These are phyloP conservation scores for Cyanoramphus novaezelandiae DNA, from an alignment of 2,113 vertebrate species.

Conservation along the genomic window DNA sequence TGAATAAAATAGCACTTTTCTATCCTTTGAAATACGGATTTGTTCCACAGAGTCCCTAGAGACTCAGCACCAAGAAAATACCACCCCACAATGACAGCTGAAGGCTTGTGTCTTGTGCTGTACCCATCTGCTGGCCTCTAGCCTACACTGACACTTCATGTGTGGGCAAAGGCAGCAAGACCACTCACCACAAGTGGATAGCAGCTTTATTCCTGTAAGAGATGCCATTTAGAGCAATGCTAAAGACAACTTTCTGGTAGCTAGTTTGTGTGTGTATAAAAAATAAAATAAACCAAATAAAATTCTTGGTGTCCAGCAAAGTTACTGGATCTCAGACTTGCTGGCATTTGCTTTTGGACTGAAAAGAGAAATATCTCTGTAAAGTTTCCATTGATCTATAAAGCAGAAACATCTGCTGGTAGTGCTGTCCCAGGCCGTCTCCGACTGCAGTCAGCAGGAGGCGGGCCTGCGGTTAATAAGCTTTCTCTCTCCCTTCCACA, in stretches of 20 bases:
- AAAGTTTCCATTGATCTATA: slow-evolving; percentile 54
- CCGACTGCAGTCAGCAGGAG: slow-evolving; percentile 55
- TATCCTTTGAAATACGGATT: not conserved
- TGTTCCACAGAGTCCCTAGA: not conserved
- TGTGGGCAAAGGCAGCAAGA: not conserved
- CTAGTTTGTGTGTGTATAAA: not conserved
- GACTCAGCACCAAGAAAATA: slow-evolving; percentile 19
- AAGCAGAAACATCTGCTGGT: slow-evolving; percentile 61
- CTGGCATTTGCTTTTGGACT: slow-evolving; percentile 38
- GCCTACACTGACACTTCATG: not conserved
- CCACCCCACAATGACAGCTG: not conserved
- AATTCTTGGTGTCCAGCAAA: slow-evolving; percentile 23
- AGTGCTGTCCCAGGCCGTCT: slow-evolving; percentile 19
- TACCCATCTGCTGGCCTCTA: not conserved
- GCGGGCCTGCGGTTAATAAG: slow-evolving; percentile 61
- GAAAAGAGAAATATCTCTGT: slow-evolving; percentile 38
- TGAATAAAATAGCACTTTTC: not conserved
- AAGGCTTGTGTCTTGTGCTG: not conserved
- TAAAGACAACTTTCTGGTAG: slow-evolving; percentile 13
- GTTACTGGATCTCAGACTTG: not conserved
- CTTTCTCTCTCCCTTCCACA: slow-evolving; percentile 34
- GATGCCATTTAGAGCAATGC: not conserved
- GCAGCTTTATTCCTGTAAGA: not conserved
- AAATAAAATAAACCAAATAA: slow-evolving; percentile 15
- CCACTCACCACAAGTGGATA: not conserved